Base-by-base conservation (phyloP, 2,113 vertebrate species). In the Catharus bicknelli region DNA sequence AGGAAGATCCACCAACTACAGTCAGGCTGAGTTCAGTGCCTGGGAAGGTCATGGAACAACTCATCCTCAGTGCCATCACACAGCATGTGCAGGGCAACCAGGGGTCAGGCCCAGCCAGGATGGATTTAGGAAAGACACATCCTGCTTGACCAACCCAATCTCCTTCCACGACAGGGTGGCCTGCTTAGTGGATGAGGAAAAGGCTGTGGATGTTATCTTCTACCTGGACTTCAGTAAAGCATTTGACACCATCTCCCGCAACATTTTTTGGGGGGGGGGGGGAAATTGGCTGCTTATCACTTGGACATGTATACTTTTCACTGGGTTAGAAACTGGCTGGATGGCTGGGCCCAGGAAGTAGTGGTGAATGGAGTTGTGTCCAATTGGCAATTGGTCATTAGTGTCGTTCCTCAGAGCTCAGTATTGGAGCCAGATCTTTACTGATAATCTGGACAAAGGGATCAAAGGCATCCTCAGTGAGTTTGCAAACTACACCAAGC, bases 401-500 rank as follows among this genome's bases (percentile, higher is more conserved):
- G 16, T n/a, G 61, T 16, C 0, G 16, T 8, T 14, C 22, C 48
- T 5, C 62, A 50, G 61, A 8, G 42, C 42, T 68, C 68, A 30
- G 22, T 30, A 2, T 1, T 59, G 23, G 13, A 17, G 8, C 29
- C 42, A 62, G 42, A 57, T 5, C 27, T 63, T 63, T 26, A 51
- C 6, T 23, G 20, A 30, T n/a, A 16, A 57, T 75, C 69, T 69
- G 42, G 36, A n/a, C 7, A 18, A 50, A 17, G 32, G 16, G 5
- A 51, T 69, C 2, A 4, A 69, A 2, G 25, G 8, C 9, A 18
- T 4, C 8, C 11, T 57, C 54, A 18, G 48, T 50, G 7, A 68
- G 27, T 26, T 51, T 4, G 2, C 10, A 62, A 5, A 2, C 3
- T 2, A 13, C 32, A 72, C 5, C n/a, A 38, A 10, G 11, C 8